These are phyloP conservation scores for Amphiura filiformis DNA, from an alignment of 35 echinoderm and acorn worm genomes.

Conservation along the genomic window DNA sequence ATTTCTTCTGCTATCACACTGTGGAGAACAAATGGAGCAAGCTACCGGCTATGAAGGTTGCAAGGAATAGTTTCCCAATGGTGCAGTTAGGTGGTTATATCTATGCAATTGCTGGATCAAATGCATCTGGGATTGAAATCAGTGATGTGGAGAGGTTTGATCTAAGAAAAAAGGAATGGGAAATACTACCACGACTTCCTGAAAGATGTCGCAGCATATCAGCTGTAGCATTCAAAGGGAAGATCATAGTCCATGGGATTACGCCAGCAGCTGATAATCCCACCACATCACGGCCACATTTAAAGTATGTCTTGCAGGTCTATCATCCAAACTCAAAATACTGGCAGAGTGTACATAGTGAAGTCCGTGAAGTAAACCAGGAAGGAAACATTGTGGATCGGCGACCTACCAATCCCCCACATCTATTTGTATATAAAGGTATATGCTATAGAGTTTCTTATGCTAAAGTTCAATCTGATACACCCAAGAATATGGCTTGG, in stretches of 20 bases:
- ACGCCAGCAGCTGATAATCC: not conserved
- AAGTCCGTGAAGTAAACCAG: not conserved
- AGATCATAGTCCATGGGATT: not conserved
- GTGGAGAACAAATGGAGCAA: not conserved
- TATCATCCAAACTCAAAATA: not conserved
- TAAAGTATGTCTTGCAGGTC: not conserved
- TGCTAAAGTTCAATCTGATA: not conserved
- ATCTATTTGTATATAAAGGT: not conserved
- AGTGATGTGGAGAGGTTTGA: not conserved
- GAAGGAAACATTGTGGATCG: not conserved
- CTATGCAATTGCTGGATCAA: not conserved
- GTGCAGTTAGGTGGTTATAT: not conserved
- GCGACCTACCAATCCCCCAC: not conserved
- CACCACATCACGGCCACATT: not conserved
- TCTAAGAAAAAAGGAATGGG: not conserved
- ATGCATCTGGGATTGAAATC: not conserved
- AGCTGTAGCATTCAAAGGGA: not conserved
- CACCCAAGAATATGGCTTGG: not conserved
- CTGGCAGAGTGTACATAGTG: not conserved
- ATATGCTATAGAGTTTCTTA: not conserved
- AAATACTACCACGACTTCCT: not conserved
- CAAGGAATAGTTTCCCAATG: not conserved
- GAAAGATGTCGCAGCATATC: not conserved
- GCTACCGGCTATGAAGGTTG: not conserved
- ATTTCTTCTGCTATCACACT: not conserved